phyloP scores from a whole-genome alignment of 2,888 invertebrate species.

The Lycia hirtaria region DNA sequence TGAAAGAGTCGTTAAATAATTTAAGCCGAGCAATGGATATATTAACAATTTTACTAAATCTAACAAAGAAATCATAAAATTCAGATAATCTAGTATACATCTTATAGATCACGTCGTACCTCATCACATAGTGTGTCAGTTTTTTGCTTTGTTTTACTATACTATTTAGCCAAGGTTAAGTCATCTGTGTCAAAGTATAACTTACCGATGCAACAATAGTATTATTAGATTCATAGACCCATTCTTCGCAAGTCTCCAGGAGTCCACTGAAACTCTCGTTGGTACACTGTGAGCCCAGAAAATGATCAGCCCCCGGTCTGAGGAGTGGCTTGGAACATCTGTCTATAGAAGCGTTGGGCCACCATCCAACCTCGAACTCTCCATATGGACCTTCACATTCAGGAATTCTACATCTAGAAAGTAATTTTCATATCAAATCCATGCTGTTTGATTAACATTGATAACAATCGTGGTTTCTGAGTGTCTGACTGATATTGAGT shows the following conservation, averaged over 20 bases:
- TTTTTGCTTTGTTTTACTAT: background rate
- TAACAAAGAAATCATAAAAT: no score
- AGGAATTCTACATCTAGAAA: slow-evolving; percentile 65
- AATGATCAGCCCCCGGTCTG: slow-evolving; percentile 33
- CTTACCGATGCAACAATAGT: slow-evolving; percentile 70
- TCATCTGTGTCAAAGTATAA: no score
- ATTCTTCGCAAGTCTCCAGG: slow-evolving; percentile 55
- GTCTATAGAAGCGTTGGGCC: slow-evolving; percentile 60
- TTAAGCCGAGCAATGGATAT: no score
- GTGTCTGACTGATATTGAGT: no score
- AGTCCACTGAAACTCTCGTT: slow-evolving; percentile 54
- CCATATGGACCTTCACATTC: slow-evolving; percentile 58
- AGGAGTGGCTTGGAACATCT: slow-evolving; percentile 59
- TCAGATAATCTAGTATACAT: no score
- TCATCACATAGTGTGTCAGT: no score
- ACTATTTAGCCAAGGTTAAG: background rate
- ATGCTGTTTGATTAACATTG: no score
- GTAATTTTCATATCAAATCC: no score
- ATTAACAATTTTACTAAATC: no score
- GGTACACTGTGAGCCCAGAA: slow-evolving; percentile 45
- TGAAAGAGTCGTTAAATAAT: no score
- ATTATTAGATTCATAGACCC: slow-evolving; percentile 68
- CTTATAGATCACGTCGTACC: no score
- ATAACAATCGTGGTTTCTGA: no score
- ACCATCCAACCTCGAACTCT: slow-evolving; percentile 56